A percentile compares a stretch with the other conserved stretches of the same genome.
These are phyloP conservation scores for Caenorhabditis sinica DNA, from an alignment of 2,888 invertebrate genomes.

Conservation along the genomic window DNA sequence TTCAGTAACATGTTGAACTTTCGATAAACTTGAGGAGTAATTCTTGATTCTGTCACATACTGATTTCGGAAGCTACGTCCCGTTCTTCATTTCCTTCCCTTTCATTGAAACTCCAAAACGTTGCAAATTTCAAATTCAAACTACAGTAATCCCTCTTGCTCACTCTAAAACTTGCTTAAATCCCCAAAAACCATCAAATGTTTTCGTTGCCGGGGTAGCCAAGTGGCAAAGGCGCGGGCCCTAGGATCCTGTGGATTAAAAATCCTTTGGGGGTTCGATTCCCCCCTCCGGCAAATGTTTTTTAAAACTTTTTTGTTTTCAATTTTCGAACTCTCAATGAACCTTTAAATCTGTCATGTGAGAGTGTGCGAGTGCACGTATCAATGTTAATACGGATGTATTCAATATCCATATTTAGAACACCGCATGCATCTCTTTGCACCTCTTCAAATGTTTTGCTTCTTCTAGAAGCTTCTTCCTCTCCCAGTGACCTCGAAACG, in stretches of 20 bases:
- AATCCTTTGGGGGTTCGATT: no score
- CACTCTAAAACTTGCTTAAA: neutral
- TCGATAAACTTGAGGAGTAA: no score
- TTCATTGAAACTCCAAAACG: no score
- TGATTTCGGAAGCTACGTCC: no score
- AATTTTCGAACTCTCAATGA: neutral
- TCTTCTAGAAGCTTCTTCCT: neutral
- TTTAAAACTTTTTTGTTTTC: no score
- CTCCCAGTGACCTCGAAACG: constrained; percentile 1
- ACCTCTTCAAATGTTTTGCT: neutral
- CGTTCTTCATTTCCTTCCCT: no score
- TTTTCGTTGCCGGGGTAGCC: constrained; percentile 17
- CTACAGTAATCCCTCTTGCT: constrained; percentile 17
- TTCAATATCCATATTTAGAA: neutral
- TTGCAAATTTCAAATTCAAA: neutral
- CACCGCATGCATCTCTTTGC: neutral
- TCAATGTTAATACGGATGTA: neutral
- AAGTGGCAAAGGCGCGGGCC: no score
- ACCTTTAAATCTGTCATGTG: neutral
- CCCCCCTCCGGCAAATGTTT: no score
- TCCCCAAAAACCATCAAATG: neutral
- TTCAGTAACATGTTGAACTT: no score
- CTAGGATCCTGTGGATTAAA: no score
- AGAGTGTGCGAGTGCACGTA: no score
- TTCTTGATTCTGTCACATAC: no score